These are phyloP conservation scores for Dasysyrphus tricinctus DNA, from an alignment of 2,888 invertebrate genomes.

Conservation along the genomic window DNA sequence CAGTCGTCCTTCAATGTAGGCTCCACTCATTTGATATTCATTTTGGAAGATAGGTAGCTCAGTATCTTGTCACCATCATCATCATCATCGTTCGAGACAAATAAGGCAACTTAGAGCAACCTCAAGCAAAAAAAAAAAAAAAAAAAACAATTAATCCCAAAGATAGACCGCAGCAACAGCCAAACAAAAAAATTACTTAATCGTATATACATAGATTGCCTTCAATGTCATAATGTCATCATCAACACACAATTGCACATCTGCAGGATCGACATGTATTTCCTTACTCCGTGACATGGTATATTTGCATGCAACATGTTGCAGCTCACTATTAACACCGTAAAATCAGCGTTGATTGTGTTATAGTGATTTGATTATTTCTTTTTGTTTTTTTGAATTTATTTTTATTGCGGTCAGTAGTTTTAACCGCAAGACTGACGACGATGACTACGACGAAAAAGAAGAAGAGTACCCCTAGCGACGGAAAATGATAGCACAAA, in stretches of 20 bases:
- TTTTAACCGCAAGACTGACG: slow-evolving; percentile 47
- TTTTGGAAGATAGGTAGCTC: slow-evolving; percentile 35
- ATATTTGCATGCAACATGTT: slow-evolving; percentile 27
- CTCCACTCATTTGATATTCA: slow-evolving; percentile 55
- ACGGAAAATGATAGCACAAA: slow-evolving; percentile 14
- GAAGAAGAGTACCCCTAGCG: slow-evolving; percentile 1
- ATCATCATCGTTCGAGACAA: slow-evolving; percentile 35
- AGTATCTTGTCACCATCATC: slow-evolving; percentile 36
- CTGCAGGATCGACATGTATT: slow-evolving; percentile 44
- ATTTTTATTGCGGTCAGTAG: slow-evolving; percentile 63
- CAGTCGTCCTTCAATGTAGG: slow-evolving; percentile 66
- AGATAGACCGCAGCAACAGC: slow-evolving; percentile 43
- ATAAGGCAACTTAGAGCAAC: slow-evolving; percentile 25
- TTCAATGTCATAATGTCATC: slow-evolving; percentile 61
- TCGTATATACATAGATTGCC: slow-evolving; percentile 2
- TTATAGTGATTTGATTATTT: slow-evolving; percentile 54
- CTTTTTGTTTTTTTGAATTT: slow-evolving; percentile 22
- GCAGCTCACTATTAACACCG: slow-evolving; percentile 50
- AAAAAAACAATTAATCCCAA: slow-evolving; percentile 45
- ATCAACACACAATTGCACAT: slow-evolving; percentile 34
- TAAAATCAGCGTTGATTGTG: slow-evolving; percentile 57
- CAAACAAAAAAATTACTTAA: slow-evolving; percentile 50
- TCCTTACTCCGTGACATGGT: slow-evolving; percentile 46
- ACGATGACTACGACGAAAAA: not conserved
- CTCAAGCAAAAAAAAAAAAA: not conserved